Percentiles rank a stretch among this genome's conserved stretches.
These are phyloP conservation scores for Poecile atricapillus DNA, from an alignment of 2,113 vertebrate genomes.

Conservation along the genomic window DNA sequence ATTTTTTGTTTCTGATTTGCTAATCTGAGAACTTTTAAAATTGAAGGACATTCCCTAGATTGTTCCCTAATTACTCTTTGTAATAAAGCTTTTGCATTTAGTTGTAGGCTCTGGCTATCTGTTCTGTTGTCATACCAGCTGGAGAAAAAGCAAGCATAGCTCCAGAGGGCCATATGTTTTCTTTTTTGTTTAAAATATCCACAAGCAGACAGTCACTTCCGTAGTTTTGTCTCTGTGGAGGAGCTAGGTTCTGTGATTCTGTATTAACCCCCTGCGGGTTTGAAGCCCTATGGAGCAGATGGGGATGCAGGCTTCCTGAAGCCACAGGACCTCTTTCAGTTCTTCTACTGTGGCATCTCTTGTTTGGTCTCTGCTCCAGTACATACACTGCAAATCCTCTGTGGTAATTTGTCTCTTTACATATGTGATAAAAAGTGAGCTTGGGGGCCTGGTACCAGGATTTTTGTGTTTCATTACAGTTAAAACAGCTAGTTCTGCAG, in stretches of 20 bases:
- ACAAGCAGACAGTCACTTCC: constrained; percentile 37
- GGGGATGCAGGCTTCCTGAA: not conserved
- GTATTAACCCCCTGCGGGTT: not conserved
- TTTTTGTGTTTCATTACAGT: not conserved
- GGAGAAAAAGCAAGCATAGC: not conserved
- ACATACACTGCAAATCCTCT: not conserved
- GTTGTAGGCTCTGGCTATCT: not conserved
- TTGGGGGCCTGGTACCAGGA: not conserved
- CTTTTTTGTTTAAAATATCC: constrained; percentile 48
- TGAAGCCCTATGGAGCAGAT: not conserved
- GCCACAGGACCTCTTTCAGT: not conserved
- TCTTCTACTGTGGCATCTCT: not conserved
- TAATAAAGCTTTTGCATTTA: not conserved
- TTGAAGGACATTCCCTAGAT: not conserved
- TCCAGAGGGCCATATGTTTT: constrained; percentile 48
- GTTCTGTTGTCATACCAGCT: not conserved
- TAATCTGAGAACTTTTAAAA: not conserved
- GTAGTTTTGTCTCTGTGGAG: constrained; percentile 18
- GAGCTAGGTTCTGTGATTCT: not conserved
- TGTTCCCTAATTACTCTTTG: not conserved
- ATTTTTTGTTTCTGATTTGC: not conserved
- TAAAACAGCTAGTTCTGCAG: not conserved
- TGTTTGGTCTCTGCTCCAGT: not conserved
- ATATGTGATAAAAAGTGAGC: not conserved
- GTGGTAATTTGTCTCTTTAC: not conserved